Conservation (phyloP, 2,113 vertebrate genomes). For the Acanthisitta chloris region DNA sequence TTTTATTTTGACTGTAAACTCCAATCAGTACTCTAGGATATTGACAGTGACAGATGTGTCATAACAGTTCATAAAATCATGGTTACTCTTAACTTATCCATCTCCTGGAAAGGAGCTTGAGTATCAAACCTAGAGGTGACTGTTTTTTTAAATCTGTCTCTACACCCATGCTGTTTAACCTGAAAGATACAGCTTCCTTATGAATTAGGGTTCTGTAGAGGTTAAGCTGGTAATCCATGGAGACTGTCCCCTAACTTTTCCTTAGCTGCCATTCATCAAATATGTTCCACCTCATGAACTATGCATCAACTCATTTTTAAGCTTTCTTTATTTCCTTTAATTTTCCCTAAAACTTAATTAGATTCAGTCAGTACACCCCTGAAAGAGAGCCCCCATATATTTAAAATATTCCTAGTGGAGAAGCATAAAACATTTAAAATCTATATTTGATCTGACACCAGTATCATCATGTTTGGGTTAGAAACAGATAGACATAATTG, state of each 20-base stretch:
- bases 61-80: neutral
- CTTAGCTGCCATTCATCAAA: slow-evolving; percentile 61
- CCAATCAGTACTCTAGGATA: slow-evolving; percentile 23
- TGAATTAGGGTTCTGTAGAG: slow-evolving; percentile 9
- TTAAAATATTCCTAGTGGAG: slow-evolving; percentile 64
- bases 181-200: slow-evolving; percentile 66
- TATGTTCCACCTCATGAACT: slow-evolving; percentile 66
- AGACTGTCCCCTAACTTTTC: slow-evolving; percentile 43
- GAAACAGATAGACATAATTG: slow-evolving; percentile 93
- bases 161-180: slow-evolving; percentile 77
- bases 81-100: slow-evolving; percentile 64
- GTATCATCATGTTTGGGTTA: slow-evolving; percentile 89
- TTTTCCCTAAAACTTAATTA: slow-evolving; percentile 75
- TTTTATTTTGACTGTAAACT: slow-evolving; percentile 28
- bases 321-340: slow-evolving; percentile 66
- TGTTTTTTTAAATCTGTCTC: slow-evolving; percentile 80
- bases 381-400: slow-evolving; percentile 54
- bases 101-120: slow-evolving; percentile 75
- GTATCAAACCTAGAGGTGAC: slow-evolving; percentile 74
- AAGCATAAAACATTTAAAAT: slow-evolving; percentile 83
- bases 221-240: slow-evolving; percentile 41
- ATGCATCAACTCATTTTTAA: slow-evolving; percentile 68
- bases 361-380: slow-evolving; percentile 41
- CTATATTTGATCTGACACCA: slow-evolving; percentile 95
- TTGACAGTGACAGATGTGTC: neutral